Evolutionary conservation across 1,140 invertebrate genomes (phyloP), one percentile per base, ranked within the genome.

Genomic region (Mycetomoellerius zeteki): DNA sequence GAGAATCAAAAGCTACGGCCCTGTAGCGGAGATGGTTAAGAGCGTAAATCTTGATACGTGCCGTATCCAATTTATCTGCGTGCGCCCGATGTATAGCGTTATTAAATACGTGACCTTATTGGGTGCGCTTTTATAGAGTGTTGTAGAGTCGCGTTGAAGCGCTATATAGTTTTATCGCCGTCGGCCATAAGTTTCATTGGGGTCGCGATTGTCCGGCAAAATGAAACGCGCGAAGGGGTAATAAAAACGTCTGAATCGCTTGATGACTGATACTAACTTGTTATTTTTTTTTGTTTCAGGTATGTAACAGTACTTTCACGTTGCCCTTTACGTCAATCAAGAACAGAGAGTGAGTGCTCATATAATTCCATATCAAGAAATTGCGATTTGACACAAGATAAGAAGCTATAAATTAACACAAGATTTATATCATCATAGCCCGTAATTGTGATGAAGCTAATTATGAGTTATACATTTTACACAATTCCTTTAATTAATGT

Each of bases 61-160:
- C 67, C 80, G 77, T 87, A 87, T 90, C 84, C 87, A 86, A 86
- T 90, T 89, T 90, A 91, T 90, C 86, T 90, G 67, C 75, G 56
- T 90, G 37, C 62, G 56, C 47, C 72, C 86, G 77, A 91, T 86
- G 86, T 80, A 75, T 73, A 56, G 24, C 87, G 87, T 90, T 89
- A 91, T 91, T 91, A 90, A 91, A 90, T 91, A 91, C 90, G 90
- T 91, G 90, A 90, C 89, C 80, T 78, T 82, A 75, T 33, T 64
- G 21, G 27, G 12, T 54, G 30, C 21, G 54, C 30, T 69, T 77
- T 88, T 69, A 77, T 62, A 67, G 33, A 69, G 67, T 65, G 72
- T 82, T 80, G 54, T 64, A 43, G 62, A 33, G 16, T 58, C 50
- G 60, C 52, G 50, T 50, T 69, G 62, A 58, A 87, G 82, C 86